Evolutionary conservation across 1,140 invertebrate genomes (phyloP), one percentile per base, ranked within the genome.

Genomic region (Tribolium castaneum): DNA sequence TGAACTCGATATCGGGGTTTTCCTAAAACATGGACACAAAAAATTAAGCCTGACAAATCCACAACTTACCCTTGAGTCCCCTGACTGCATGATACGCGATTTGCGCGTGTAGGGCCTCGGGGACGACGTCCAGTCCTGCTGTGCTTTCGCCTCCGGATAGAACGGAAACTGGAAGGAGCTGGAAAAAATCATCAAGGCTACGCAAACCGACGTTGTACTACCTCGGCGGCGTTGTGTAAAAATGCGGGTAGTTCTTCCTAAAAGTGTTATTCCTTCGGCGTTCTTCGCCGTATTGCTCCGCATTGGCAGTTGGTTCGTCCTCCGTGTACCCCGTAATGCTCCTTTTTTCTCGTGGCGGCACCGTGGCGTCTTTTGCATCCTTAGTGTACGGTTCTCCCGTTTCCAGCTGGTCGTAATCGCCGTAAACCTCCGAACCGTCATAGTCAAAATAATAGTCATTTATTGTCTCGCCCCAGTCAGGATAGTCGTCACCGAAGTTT

Each of bases 1-100:
- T 70, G 62, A 35, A 22, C 25, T 71, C 70, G 45, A 70, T 59
- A n/a, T 51, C 72, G 72, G 39, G 66, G 34, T 74, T 66, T 35
- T 10, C 62, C 74, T 22, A 78, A 56, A 39, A 79, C 56, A 30
- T 30, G 5, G 5, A 30, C 25, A 30, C 25, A 1, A 30, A 30
- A 30, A 30, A 30, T 5, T 25, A 25, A n/a, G n/a, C n/a, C n/a
- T n/a, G n/a, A n/a, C n/a, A n/a, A n/a, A n/a, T n/a, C n/a, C n/a
- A n/a, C n/a, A n/a, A n/a, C n/a, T n/a, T 39, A 39, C 39, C 39
- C 39, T 45, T 45, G 39, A 1, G 39, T 9, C 39, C 3, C 9
- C 39, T n/a, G 39, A n/a, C 1, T 45, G n/a, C 39, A 45, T 45
- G n/a, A 45, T 45, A 9, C 39, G 39, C 5, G 39, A 59, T 9